A percentile compares a stretch with the other conserved stretches of the same genome.
phyloP scores from a whole-genome alignment of 2,797 vertebrate species.

The Prunella strophiata region DNA sequence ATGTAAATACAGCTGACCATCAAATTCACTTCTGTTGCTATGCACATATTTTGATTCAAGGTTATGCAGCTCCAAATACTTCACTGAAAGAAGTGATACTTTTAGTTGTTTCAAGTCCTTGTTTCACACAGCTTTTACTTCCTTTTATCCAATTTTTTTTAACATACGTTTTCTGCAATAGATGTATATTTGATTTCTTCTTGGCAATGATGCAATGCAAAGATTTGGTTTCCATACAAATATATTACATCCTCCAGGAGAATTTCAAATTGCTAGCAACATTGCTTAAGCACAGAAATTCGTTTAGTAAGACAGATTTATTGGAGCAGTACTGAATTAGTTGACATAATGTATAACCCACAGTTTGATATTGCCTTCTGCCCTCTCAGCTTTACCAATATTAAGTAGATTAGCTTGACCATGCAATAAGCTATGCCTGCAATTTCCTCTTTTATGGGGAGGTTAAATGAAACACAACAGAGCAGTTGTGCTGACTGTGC shows the following conservation, averaged over 20 bases:
- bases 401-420: background rate
- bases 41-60: background rate
- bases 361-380: background rate
- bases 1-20: background rate
- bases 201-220: background rate
- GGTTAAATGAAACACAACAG: background rate
- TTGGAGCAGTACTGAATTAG: background rate
- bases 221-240: background rate
- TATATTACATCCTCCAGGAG: background rate
- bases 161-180: background rate
- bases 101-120: background rate
- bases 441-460: background rate
- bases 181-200: background rate
- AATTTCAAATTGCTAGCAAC: background rate
- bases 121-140: background rate
- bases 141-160: background rate
- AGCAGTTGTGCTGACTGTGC: background rate
- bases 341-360: background rate
- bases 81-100: background rate
- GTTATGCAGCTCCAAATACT: background rate
- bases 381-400: conserved; percentile 1
- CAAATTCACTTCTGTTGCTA: background rate
- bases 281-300: background rate
- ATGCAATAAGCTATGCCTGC: background rate
- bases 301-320: background rate